A percentile compares a stretch with the other conserved stretches of the same genome.
Conservation (phyloP, 2,113 vertebrate genomes). For the Otus sunia region DNA sequence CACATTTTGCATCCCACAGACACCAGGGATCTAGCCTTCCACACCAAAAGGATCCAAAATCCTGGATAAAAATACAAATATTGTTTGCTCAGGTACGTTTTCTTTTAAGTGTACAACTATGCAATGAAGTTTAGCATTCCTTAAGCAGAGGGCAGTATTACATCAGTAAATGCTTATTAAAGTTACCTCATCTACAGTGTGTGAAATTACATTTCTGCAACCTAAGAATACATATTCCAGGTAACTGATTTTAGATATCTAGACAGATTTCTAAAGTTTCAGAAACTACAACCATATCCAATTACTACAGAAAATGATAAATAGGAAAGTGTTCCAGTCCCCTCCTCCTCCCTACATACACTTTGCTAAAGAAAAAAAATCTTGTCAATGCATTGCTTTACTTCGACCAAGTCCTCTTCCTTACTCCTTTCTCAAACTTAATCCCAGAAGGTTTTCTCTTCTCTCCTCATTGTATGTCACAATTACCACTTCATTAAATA, state of each 20-base stretch:
- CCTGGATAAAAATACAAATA: background rate
- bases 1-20: background rate
- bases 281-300: background rate
- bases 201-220: background rate
- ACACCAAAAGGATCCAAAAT: background rate
- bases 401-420: background rate
- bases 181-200: background rate
- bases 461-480: background rate
- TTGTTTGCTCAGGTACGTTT: background rate
- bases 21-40: background rate
- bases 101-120: background rate
- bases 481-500: background rate
- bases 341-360: background rate
- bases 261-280: background rate
- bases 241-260: background rate
- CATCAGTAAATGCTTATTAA: conserved; percentile 33
- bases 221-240: background rate
- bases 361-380: background rate
- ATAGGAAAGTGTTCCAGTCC: background rate
- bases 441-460: background rate
- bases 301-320: background rate
- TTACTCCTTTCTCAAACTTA: background rate
- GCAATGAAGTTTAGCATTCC: conserved; percentile 48
- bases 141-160: conserved; percentile 56
- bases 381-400: background rate